A percentile compares a stretch with the other conserved stretches of the same genome.
Conservation (phyloP, 2,113 vertebrate species). For the Oryzias celebensis region DNA sequence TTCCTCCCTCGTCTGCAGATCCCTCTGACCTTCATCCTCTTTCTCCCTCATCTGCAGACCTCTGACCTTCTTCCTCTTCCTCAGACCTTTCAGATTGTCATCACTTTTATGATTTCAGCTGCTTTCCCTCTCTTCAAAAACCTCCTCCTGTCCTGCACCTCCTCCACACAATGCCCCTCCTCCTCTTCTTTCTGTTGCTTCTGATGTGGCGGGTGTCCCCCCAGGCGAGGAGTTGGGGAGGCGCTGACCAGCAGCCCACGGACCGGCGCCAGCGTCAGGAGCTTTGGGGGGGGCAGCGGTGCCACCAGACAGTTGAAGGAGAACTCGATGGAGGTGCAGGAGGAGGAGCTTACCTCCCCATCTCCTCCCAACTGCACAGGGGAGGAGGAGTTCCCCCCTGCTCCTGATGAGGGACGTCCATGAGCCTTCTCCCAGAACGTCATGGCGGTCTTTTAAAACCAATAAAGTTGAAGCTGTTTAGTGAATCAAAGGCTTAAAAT, state of each 20-base stretch:
- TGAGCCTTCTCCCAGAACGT: too few relatives aligned
- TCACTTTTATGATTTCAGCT: background rate
- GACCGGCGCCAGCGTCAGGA: constrained; percentile 20
- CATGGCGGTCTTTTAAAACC: too few relatives aligned
- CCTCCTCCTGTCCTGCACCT: constrained; percentile 32
- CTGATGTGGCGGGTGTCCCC: constrained; percentile 31
- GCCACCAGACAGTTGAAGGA: constrained; percentile 45
- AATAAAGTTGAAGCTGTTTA: too few relatives aligned
- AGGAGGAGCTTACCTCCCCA: constrained; percentile 31
- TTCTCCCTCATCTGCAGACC: constrained; percentile 6
- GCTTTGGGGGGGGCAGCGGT: constrained; percentile 23
- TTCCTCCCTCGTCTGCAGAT: too few relatives aligned
- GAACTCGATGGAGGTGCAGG: constrained; percentile 51
- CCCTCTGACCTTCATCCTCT: constrained; percentile 28
- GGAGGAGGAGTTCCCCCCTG: constrained; percentile 6
- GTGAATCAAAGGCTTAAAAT: too few relatives aligned
- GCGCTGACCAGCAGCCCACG: constrained; percentile 29
- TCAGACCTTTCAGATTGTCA: too few relatives aligned
- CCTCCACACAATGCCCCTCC: constrained; percentile 24
- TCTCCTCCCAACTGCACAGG: constrained; percentile 29
- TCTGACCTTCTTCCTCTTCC: background rate
- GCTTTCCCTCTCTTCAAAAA: background rate
- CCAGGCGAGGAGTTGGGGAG: constrained; percentile 56
- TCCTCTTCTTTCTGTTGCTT: constrained; percentile 29
- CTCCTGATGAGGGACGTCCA: constrained; percentile 28